Evolutionary conservation across 1,140 invertebrate species (phyloP).

Genomic region (Nasonia vitripennis): DNA sequence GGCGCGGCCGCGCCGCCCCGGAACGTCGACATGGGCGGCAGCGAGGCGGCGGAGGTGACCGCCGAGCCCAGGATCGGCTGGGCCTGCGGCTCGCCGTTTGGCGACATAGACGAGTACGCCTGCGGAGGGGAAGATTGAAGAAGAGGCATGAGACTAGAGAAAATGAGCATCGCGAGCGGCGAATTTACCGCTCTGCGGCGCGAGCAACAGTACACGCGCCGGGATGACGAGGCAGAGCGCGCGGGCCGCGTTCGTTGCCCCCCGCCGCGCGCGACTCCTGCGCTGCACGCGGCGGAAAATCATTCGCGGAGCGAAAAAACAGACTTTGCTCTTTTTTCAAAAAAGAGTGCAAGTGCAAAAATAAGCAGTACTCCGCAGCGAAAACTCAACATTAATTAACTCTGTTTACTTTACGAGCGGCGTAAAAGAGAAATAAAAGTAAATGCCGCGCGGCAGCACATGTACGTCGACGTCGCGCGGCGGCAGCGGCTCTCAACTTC

Average conservation of each 20-base stretch:
- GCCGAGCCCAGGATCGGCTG: conserved; percentile 74
- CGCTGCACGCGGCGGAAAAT: too few species aligned
- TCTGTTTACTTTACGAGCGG: conserved; percentile 3
- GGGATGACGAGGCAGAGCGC: too few species aligned
- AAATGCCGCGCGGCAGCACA: not conserved
- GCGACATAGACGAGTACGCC: conserved; percentile 78
- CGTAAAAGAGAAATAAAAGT: not conserved
- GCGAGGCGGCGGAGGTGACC: conserved; percentile 80
- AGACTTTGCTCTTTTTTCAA: too few species aligned
- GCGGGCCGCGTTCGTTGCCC: too few species aligned
- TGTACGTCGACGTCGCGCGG: not conserved
- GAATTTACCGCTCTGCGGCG: too few species aligned
- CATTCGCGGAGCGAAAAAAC: not conserved
- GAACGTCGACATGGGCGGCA: conserved; percentile 96
- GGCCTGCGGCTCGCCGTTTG: conserved; percentile 72
- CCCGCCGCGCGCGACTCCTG: too few species aligned
- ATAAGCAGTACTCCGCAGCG: not conserved
- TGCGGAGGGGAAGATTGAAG: conserved; percentile 65
- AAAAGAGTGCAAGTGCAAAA: not conserved
- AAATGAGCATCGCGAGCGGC: too few species aligned
- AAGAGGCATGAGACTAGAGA: too few species aligned
- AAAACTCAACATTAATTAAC: conserved; percentile 5
- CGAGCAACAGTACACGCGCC: too few species aligned
- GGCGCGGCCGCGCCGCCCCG: conserved; percentile 78
- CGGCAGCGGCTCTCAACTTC: not conserved